Percentiles rank a stretch among this genome's conserved stretches.
These are phyloP conservation scores for Camponotus pennsylvanicus DNA, from an alignment of 1,140 invertebrate species.

Conservation along the genomic window DNA sequence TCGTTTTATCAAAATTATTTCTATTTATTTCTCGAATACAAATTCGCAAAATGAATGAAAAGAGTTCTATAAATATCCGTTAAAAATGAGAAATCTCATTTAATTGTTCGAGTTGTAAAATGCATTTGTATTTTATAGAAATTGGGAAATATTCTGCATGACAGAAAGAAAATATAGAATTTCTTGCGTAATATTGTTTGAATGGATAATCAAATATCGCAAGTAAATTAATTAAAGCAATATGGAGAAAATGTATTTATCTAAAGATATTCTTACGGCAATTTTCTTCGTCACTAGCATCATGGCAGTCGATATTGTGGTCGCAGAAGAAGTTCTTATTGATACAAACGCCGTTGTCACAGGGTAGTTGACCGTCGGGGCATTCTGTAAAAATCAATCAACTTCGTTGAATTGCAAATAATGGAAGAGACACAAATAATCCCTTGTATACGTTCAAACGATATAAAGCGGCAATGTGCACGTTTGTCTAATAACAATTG, in stretches of 20 bases:
- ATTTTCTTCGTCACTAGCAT: conserved; percentile 90
- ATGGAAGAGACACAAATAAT: neutral
- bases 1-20: neutral
- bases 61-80: neutral
- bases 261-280: conserved; percentile 88
- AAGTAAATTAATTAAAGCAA: neutral
- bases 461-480: conserved; percentile 51
- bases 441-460: conserved; percentile 2
- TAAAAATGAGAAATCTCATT: neutral
- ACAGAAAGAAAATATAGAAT: neutral
- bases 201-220: neutral
- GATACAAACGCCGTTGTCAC: conserved; percentile 88
- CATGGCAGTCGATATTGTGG: conserved; percentile 89
- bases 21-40: conserved; percentile 46
- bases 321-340: conserved; percentile 87
- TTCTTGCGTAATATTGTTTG: neutral
- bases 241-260: conserved; percentile 13
- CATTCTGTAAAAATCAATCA: conserved; percentile 81
- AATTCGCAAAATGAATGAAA: conserved; percentile 13
- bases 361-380: conserved; percentile 86
- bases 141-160: neutral
- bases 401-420: conserved; percentile 30
- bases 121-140: neutral
- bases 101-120: neutral
- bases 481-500: conserved; percentile 28